Base-by-base conservation (phyloP, 2,113 vertebrate species). In the Speoplatyrhinus poulsoni region DNA sequence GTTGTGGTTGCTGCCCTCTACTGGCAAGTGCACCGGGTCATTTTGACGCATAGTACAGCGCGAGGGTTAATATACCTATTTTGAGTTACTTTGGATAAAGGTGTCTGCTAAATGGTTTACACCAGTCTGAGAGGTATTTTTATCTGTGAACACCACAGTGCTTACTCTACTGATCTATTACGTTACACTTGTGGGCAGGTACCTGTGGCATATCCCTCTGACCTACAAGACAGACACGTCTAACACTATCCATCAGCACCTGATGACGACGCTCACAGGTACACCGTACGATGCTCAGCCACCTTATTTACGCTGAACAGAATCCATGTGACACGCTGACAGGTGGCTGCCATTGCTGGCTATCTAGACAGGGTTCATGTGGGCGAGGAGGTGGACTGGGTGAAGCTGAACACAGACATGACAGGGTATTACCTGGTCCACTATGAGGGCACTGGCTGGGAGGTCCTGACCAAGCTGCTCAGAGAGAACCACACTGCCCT, bases 351-450 rank as follows among this genome's bases (percentile, higher is more conserved):
- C 26, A 26, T 26, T 26, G 26, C 36, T 41, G 36, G 63, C 69
- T 17, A 73, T 73, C 68, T 73, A 93, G 91, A 90, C 62, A 90
- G 75, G 13, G 64, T 94, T 72, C 61, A 92, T 54, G 75, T 94
- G 53, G 85, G 82, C 46, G 83, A 88, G 62, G 86, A 90, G 0
- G 82, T 84, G 32, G 79, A 65, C 47, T 95, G 93, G 90, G 90
- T 94, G 56, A 95, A 95, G 87, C 87, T 94, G 65, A 95, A 91
- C 46, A 82, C 84, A 32, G 88, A 94, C 72, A 92, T 93, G 89
- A 92, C 88, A 12, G 93, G 92, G 32, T 95, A 94, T 77, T 94
- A 94, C 60, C 81, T 93, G 12, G 88, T 94, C 66, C 92, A 94
- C 75, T 94, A 93, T n/a, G 89, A 92, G 65, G 90, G 88, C 1